phyloP scores from a whole-genome alignment of 2,888 invertebrate species.

The Netelia melanura region DNA sequence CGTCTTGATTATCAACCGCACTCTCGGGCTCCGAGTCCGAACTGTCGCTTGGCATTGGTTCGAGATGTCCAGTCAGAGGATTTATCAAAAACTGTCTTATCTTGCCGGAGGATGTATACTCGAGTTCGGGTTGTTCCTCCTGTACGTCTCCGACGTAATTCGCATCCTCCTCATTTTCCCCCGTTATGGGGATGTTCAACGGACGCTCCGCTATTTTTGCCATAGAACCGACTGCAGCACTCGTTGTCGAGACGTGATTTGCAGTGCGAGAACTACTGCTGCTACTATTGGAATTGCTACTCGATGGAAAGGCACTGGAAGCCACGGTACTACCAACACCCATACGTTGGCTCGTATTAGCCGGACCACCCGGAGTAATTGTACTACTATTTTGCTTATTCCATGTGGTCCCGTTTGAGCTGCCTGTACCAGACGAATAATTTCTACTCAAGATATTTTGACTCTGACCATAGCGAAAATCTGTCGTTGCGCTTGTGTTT shows the following conservation, averaged over 20 bases:
- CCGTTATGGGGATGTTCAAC: conserved; percentile 18
- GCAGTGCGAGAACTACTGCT: conserved; percentile 40
- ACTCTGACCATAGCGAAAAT: conserved; percentile 84
- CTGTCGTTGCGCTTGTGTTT: conserved; percentile 81
- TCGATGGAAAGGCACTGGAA: conserved; percentile 79
- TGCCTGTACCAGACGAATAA: conserved; percentile 70
- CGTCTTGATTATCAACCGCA: conserved; percentile 84
- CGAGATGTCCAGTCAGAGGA: conserved; percentile 94
- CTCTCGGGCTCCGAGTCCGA: conserved; percentile 87
- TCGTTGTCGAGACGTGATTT: conserved; percentile 51
- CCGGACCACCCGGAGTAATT: conserved; percentile 78
- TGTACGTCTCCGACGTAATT: conserved; percentile 38
- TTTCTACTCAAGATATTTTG: conserved; percentile 84
- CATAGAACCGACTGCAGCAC: conserved; percentile 18
- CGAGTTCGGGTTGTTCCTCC: conserved; percentile 85
- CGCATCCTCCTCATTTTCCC: conserved; percentile 37
- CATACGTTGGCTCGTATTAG: conserved; percentile 76
- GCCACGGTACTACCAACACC: conserved; percentile 72
- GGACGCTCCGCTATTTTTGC: conserved; percentile 44
- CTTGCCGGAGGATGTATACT: conserved; percentile 88
- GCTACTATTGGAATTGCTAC: conserved; percentile 43
- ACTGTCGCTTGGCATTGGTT: conserved; percentile 91
- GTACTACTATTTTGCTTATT: conserved; percentile 75
- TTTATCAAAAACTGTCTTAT: conserved; percentile 94
- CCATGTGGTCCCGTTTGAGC: conserved; percentile 80